Base-by-base conservation (phyloP, 2,113 vertebrate species). In the Eonycteris spelaea region DNA sequence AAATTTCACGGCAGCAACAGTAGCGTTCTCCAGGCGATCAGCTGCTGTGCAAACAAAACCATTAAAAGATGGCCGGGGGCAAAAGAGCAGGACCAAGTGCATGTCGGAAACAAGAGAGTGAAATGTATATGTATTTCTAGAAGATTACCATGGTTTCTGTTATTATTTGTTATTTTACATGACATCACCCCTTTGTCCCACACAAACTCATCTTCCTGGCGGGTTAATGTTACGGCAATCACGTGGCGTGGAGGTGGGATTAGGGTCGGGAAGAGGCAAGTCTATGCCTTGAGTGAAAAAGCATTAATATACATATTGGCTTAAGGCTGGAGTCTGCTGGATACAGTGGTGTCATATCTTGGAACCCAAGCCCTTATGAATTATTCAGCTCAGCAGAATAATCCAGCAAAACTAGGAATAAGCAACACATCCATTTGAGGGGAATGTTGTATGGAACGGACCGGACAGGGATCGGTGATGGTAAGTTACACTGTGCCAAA, bases 341-440 rank as follows among this genome's bases (percentile, higher is more conserved):
- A 90, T 65, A 71, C 59, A 19, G 48, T 90, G 51, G 70, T 0
- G 2, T 84, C 65, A 2, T 86, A 91, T 93, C 90, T 94, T 10
- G 2, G 30, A 94, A 96, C 26, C 86, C 86, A 97, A 94, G 68
- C 73, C 40, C 71, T 96, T 71, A 93, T 94, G 94, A 94, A 97
- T 97, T 92, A 94, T 97, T 96, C 94, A 97, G 30, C 12, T 9
- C 80, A 4, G 43, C 33, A 87, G 90, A 96, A 96, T 92, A 95
- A 91, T 74, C 94, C 89, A 65, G 73, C 22, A 61, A 45, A 80
- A 77, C 80, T 28, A 94, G 89, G 55, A 73, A 77, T 35, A 57
- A 90, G 71, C 85, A 80, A n/a, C 22, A 38, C 24, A 14, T 18
- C 40, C 55, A 68, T 63, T 30, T 48, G 48, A 91, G 40, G 63